phyloP scores from a whole-genome alignment of 1,140 invertebrate species.

The Euura saliciscinereae region DNA sequence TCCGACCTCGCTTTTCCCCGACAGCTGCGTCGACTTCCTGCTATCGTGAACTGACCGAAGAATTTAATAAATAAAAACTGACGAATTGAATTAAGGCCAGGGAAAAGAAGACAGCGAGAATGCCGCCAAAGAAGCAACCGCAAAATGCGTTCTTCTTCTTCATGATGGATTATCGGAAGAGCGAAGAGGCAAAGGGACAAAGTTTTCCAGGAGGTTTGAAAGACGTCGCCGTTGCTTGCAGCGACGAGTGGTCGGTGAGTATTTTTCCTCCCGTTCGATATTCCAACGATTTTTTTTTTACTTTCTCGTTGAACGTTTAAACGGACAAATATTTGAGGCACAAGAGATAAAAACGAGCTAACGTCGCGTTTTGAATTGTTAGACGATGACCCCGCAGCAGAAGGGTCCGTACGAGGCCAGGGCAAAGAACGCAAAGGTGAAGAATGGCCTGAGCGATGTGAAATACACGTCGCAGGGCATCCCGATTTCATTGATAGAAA shows the following conservation, averaged over 20 bases:
- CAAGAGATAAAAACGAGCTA: neutral
- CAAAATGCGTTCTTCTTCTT: slow-evolving; percentile 57
- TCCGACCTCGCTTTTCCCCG: too few relatives aligned
- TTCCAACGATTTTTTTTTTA: neutral
- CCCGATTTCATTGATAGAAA: slow-evolving; percentile 23
- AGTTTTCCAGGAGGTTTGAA: slow-evolving; percentile 44
- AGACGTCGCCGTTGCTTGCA: slow-evolving; percentile 47
- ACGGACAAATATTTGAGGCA: slow-evolving; percentile 3
- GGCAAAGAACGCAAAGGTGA: slow-evolving; percentile 28
- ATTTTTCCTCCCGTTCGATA: neutral
- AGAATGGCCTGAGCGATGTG: neutral
- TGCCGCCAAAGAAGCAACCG: slow-evolving; percentile 50
- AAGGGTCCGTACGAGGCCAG: slow-evolving; percentile 28
- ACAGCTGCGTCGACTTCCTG: too few relatives aligned
- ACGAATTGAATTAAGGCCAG: too few relatives aligned
- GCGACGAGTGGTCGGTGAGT: slow-evolving; percentile 37
- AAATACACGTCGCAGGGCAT: slow-evolving; percentile 39
- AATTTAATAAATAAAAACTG: too few relatives aligned
- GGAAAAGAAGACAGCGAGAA: too few relatives aligned
- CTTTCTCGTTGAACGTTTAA: slow-evolving; percentile 1
- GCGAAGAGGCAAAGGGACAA: slow-evolving; percentile 47
- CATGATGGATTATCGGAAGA: slow-evolving; percentile 54
- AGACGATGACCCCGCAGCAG: slow-evolving; percentile 29
- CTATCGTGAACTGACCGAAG: too few relatives aligned
- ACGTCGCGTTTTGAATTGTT: neutral